phyloP scores from a whole-genome alignment of 2,113 vertebrate genomes.

The Aegotheles bennettii region DNA sequence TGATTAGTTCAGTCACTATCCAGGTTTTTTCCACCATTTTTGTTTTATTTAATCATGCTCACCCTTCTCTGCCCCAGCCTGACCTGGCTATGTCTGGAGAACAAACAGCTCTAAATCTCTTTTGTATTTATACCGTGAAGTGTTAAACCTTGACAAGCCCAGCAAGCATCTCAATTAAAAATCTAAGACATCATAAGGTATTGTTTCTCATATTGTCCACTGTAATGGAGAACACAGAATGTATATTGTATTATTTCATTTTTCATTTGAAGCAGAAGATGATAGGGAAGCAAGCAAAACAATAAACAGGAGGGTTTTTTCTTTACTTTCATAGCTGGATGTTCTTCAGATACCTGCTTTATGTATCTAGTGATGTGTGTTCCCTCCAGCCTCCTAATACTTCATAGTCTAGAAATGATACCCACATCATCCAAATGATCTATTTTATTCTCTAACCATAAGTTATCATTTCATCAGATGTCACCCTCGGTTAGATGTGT shows the following conservation, averaged over 20 bases:
- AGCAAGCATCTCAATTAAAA: slow-evolving; percentile 1
- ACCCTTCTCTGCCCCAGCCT: background rate
- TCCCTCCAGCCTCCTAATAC: background rate
- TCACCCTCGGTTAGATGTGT: background rate
- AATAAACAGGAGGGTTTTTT: background rate
- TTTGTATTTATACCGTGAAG: background rate
- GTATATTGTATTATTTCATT: background rate
- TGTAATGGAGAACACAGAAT: background rate
- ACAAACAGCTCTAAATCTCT: background rate
- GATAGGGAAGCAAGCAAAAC: background rate
- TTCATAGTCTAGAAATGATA: background rate
- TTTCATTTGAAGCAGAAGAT: background rate
- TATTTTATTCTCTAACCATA: background rate
- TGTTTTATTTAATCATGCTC: background rate
- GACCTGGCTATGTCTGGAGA: background rate
- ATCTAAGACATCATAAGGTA: background rate
- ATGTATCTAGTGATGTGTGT: background rate
- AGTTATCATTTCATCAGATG: background rate
- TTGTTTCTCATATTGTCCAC: background rate
- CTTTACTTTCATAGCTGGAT: background rate
- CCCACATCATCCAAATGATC: background rate
- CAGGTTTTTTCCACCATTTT: background rate
- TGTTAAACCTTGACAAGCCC: background rate
- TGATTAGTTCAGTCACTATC: background rate
- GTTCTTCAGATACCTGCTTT: background rate